These are phyloP conservation scores for Lordiphosa clarofinis DNA, from an alignment of 1,140 invertebrate species.

Conservation along the genomic window DNA sequence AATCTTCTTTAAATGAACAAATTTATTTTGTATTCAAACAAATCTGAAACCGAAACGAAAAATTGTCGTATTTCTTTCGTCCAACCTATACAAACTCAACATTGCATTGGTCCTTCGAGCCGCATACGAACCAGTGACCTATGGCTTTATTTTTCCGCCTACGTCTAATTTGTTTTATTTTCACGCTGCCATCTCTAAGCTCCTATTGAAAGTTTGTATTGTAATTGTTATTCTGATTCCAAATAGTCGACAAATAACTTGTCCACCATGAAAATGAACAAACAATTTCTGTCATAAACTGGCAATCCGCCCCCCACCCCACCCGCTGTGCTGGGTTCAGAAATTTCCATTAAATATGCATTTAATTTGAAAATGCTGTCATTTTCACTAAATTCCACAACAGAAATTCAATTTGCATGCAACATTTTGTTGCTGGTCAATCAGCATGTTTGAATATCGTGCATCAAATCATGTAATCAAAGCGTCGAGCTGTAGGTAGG, in stretches of 20 bases:
- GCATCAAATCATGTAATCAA: constrained; percentile 10
- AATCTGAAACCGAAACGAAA: no score
- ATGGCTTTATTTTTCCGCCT: no score
- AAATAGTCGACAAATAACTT: no score
- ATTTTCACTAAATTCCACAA: constrained; percentile 9
- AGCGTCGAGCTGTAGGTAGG: not conserved
- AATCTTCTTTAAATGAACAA: no score
- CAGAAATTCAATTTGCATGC: constrained; percentile 14
- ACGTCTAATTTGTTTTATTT: not conserved
- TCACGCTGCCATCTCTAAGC: not conserved
- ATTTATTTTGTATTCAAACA: no score
- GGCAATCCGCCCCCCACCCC: not conserved
- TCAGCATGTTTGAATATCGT: constrained; percentile 6
- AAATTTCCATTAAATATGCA: constrained; percentile 17
- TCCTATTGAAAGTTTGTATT: no score
- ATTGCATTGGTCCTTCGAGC: no score
- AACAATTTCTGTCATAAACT: not conserved
- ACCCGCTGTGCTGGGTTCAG: not conserved
- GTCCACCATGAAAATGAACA: not conserved
- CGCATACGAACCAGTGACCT: no score
- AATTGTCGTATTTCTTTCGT: no score
- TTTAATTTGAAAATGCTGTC: constrained; percentile 12
- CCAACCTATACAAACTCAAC: no score
- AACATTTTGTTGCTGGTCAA: constrained; percentile 12
- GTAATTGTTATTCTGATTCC: no score